A percentile compares a stretch with the other conserved stretches of the same genome.
Evolutionary conservation across 2,797 vertebrate genomes (phyloP).

Genomic region (Ibycter americanus): DNA sequence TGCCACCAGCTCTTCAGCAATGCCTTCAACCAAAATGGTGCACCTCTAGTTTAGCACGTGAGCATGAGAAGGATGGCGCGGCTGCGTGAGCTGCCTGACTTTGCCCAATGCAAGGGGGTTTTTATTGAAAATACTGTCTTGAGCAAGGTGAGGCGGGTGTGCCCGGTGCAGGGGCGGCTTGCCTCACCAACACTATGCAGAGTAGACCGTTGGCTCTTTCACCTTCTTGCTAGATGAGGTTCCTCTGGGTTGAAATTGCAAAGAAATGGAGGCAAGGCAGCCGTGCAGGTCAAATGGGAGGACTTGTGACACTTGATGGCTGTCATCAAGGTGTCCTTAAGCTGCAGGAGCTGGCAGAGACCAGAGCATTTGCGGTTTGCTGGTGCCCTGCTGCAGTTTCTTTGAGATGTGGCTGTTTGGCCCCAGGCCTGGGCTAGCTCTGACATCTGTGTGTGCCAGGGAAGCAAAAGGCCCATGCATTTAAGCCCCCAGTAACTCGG

Average conservation of each 20-base stretch:
- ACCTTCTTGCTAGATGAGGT: not conserved
- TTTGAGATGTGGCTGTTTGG: not conserved
- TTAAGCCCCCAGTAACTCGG: not conserved
- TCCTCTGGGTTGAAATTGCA: not conserved
- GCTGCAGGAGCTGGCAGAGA: not conserved
- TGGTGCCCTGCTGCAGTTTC: not conserved
- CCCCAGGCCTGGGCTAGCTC: not conserved
- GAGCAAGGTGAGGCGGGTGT: not conserved
- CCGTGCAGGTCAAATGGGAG: not conserved
- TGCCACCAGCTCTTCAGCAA: not conserved
- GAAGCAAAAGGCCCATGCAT: rapidly evolving
- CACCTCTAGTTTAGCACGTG: rapidly evolving
- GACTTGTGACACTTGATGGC: not conserved
- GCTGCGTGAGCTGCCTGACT: not conserved
- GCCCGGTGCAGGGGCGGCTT: not conserved
- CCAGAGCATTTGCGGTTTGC: not conserved
- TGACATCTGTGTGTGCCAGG: not conserved
- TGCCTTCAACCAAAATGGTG: not conserved
- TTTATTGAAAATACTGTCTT: not conserved
- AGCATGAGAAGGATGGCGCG: rapidly evolving
- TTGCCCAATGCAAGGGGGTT: rapidly evolving
- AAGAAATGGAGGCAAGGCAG: not conserved
- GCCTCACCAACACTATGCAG: rapidly evolving
- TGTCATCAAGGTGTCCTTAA: not conserved
- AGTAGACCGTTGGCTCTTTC: not conserved